Evolutionary conservation across 64 coral and sea anemone species (phyloP).

Genomic region (Dendrophyllia cribrosa): DNA sequence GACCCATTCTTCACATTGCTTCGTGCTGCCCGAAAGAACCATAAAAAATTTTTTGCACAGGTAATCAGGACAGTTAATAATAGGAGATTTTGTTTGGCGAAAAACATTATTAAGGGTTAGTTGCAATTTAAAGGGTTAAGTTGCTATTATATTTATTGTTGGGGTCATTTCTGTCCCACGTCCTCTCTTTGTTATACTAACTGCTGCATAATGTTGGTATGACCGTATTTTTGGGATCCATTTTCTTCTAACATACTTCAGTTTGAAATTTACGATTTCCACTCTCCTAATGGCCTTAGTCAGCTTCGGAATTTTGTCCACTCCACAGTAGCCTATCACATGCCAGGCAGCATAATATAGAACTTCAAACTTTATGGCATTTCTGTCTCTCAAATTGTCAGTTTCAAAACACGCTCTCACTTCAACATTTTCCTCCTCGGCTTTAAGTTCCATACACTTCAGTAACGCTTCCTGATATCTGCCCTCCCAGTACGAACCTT

Average conservation of each 20-base stretch:
- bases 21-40: too few species aligned
- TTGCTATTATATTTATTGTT: background rate
- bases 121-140: too few species aligned
- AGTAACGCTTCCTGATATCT: background rate
- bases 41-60: too few species aligned
- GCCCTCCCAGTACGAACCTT: background rate
- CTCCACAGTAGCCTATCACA: background rate
- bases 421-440: background rate
- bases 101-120: too few species aligned
- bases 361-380: background rate
- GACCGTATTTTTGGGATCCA: background rate
- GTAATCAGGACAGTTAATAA: too few species aligned
- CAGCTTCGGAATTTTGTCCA: background rate
- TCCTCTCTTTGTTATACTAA: background rate
- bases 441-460: background rate
- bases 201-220: background rate
- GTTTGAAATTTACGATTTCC: background rate
- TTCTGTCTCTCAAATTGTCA: slow-evolving; percentile 6
- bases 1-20: too few species aligned
- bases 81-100: too few species aligned
- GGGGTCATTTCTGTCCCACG: background rate
- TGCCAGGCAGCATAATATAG: background rate
- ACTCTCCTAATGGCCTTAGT: background rate
- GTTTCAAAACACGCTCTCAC: slow-evolving; percentile 8
- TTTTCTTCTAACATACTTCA: background rate